A percentile compares a stretch with the other conserved stretches of the same genome.
These are phyloP conservation scores for Psephotus haematonotus DNA, from an alignment of 2,113 vertebrate genomes.

Conservation along the genomic window DNA sequence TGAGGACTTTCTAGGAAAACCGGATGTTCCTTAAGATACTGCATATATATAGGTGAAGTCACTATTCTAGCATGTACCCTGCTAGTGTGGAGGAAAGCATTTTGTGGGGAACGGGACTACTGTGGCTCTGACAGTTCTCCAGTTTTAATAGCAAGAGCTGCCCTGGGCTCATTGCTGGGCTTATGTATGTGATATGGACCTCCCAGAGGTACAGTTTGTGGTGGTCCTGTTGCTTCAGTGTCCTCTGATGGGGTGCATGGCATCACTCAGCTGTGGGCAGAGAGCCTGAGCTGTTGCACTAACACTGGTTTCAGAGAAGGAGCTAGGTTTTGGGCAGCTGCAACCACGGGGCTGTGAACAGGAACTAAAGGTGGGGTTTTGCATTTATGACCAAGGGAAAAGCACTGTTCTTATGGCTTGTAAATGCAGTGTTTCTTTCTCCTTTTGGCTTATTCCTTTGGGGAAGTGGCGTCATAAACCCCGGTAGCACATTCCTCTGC, in stretches of 20 bases:
- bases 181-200: background rate
- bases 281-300: background rate
- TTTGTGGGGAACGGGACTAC: background rate
- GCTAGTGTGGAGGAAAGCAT: accelerated
- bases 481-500: background rate
- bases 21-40: background rate
- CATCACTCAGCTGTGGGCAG: background rate
- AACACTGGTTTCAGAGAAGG: background rate
- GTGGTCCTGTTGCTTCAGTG: background rate
- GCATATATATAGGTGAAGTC: background rate
- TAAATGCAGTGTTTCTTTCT: background rate
- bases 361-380: background rate
- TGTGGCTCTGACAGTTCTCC: background rate
- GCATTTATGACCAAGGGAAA: background rate
- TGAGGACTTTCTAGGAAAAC: background rate
- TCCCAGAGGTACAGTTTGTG: background rate
- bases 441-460: background rate
- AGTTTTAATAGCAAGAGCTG: background rate
- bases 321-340: background rate
- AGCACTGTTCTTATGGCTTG: background rate
- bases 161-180: background rate
- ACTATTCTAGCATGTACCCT: background rate
- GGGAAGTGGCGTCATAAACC: background rate
- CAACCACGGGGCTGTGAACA: background rate
- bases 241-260: background rate